phyloP scores from a whole-genome alignment of 2,888 invertebrate species.

The Acronicta alni region DNA sequence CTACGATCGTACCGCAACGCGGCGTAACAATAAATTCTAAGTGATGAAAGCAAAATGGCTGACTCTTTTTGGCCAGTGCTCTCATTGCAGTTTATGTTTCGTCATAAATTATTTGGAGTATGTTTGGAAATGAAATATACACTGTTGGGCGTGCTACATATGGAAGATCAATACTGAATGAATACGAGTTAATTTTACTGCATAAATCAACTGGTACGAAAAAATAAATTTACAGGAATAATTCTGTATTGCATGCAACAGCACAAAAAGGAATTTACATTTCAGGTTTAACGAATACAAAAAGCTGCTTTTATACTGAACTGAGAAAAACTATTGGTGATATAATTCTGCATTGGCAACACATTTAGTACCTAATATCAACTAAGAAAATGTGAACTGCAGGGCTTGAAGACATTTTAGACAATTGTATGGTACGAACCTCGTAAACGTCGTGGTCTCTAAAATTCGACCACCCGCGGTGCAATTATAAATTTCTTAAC shows the following conservation, averaged over 20 bases:
- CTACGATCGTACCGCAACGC: slow-evolving; percentile 24
- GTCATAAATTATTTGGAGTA: slow-evolving; percentile 22
- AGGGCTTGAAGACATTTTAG: too few relatives aligned
- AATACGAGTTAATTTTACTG: slow-evolving; percentile 17
- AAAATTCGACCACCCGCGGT: too few relatives aligned
- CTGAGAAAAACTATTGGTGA: neutral
- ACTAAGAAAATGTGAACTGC: too few relatives aligned
- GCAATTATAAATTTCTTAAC: too few relatives aligned
- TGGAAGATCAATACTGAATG: slow-evolving; percentile 18
- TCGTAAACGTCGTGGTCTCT: too few relatives aligned
- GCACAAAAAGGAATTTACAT: neutral
- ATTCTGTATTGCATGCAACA: neutral
- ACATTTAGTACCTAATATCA: too few relatives aligned
- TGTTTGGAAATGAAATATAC: slow-evolving; percentile 34
- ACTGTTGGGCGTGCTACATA: slow-evolving; percentile 14
- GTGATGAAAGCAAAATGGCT: slow-evolving; percentile 33
- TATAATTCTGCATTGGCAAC: neutral
- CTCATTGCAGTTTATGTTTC: slow-evolving; percentile 27
- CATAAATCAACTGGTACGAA: neutral
- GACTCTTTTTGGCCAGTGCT: slow-evolving; percentile 17
- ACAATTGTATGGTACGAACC: too few relatives aligned
- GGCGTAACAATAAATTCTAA: slow-evolving; percentile 28
- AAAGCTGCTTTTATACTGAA: neutral
- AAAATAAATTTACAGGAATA: neutral
- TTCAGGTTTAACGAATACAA: neutral